Conservation (phyloP, 1,140 invertebrate genomes). For the Arctopsyche grandis region DNA sequence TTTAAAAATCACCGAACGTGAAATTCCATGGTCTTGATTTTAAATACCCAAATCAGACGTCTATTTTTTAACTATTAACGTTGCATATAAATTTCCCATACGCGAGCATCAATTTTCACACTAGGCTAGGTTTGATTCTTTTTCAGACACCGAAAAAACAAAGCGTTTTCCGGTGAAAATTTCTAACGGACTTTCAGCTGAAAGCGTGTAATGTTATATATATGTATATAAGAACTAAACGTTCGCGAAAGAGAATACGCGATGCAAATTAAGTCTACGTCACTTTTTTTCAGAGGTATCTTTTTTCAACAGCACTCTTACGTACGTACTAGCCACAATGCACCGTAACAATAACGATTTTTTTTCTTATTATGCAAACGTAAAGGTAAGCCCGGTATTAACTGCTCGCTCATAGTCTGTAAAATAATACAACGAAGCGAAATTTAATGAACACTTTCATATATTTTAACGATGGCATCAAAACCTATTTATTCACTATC, state of each 20-base stretch:
- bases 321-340: background rate
- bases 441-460: conserved; percentile 20
- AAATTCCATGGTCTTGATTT: no score
- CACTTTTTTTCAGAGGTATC: background rate
- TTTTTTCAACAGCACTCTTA: background rate
- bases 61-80: no score
- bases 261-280: background rate
- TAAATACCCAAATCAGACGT: no score
- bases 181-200: background rate
- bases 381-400: background rate
- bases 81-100: no score
- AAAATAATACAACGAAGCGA: background rate
- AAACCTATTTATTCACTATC: no score
- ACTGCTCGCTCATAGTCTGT: background rate
- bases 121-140: background rate
- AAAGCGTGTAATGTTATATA: background rate
- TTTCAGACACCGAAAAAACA: background rate
- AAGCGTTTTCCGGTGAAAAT: background rate
- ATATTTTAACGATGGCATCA: no score
- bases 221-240: background rate
- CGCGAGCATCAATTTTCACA: conserved; percentile 16
- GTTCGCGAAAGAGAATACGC: background rate
- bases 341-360: conserved; percentile 12
- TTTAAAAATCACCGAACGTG: no score
- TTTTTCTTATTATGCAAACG: conserved; percentile 10